Base-by-base conservation (phyloP, 37 sponge, comb jelly and placozoan genomes). In the Axinella damicornis region DNA sequence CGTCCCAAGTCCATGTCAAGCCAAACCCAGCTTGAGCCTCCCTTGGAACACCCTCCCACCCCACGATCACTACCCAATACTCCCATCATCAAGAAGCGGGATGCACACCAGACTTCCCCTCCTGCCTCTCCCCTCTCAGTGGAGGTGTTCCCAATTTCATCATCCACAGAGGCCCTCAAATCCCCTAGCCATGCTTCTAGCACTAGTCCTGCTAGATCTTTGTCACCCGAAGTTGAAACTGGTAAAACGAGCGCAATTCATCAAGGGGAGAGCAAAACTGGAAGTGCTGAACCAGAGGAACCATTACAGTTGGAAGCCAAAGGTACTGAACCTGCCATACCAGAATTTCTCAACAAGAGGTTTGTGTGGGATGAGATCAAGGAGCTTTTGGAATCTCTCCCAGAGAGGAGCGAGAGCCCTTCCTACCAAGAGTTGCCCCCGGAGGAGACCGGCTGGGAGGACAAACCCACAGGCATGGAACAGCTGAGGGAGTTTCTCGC, bases 401-500 rank as follows among this genome's bases (percentile, higher is more conserved):
- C 52, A 0, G 62, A 84, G 17, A 65, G 15, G 2, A 65, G 39
- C 14, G 39, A 37, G 53, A 65, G 53, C 0, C 19, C 17, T 61
- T 82, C 82, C 20, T 83, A 54, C 74, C 24, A 33, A 15, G 39
- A 38, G 54, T 85, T 78, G 22, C 79, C 74, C 19, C 78, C 79
- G 1, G 35, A 61, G 15, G 77, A 89, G 2, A 55, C 40, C 35
- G 22, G 35, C 5, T 89, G 90, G 90, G 20, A 55, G 39, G 34
- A 78, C 18, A 22, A 83, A 71, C 53, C 67, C 17, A 73, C 62
- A 25, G 63, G 57, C 18, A 52, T 83, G 1, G 90, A 89, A 21
- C 80, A 83, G 46, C 74, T 89, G 25, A 41, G 90, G 46, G 68
- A 78, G n/a, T 89, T 89, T 37, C 37, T 89, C 2, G 18, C 32